phyloP scores from a whole-genome alignment of 2,797 vertebrate genomes.

The Hirundo rustica region DNA sequence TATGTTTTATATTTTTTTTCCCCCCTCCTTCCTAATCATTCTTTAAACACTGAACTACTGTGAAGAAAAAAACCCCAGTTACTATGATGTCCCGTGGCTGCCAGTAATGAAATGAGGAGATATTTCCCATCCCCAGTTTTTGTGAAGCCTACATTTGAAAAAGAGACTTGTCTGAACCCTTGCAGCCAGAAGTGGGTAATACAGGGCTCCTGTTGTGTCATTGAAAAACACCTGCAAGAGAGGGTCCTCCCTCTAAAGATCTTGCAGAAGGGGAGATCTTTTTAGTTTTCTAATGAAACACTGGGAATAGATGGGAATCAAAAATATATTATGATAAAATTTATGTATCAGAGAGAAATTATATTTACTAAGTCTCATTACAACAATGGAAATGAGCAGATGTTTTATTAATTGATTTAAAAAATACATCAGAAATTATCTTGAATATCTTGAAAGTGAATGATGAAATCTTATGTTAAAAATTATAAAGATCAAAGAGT shows the following conservation, averaged over 20 bases:
- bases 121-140: not conserved
- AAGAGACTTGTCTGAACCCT: not conserved
- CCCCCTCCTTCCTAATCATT: not conserved
- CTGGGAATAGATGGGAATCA: not conserved
- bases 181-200: not conserved
- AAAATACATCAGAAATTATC: not conserved
- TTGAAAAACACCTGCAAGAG: not conserved
- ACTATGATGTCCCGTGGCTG: not conserved
- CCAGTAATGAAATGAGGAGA: not conserved
- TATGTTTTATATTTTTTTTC: not conserved
- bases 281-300: not conserved
- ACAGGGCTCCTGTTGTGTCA: not conserved
- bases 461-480: not conserved
- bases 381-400: not conserved
- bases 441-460: not conserved
- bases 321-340: not conserved
- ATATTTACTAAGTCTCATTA: not conserved
- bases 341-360: not conserved
- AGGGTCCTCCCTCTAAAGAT: not conserved
- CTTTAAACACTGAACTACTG: not conserved
- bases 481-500: not conserved
- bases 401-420: conserved; percentile 3
- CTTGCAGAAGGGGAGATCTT: not conserved
- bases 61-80: not conserved
- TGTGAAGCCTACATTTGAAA: not conserved